Evolutionary conservation across 1,140 invertebrate species (phyloP), one percentile per base, ranked within the genome.

Genomic region (Aethina tumida): DNA sequence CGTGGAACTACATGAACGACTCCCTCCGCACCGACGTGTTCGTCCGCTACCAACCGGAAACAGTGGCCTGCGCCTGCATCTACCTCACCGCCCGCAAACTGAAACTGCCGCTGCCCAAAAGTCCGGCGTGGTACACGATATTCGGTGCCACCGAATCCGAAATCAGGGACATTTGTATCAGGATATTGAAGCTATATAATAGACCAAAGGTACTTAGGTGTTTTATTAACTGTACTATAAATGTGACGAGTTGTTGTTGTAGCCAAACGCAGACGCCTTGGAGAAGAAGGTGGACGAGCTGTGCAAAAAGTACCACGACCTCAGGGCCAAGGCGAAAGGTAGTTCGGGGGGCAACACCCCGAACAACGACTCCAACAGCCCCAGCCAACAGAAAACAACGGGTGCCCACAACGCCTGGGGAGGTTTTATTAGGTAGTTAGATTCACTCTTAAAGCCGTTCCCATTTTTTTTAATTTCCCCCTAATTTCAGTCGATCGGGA

Each of bases 1-100:
- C 92, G 8, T 98, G 95, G 93, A 98, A 97, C 64, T 99, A 97
- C 62, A 98, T 99, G 95, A 99, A 99, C 66, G 97, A 99, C 67
- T 92, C 94, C 7, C 67, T 99, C 13, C 68, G 94, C 19, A 97
- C 94, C 0, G 89, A 98, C 65, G 92, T 97, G 0, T 99, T 99
- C 64, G 77, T 99, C 54, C 76, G 92, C 36, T 95, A 93, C 61
- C 79, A 85, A 38, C 94, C 96, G 0, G 97, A 99, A 66, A 93
- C 91, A 0, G 94, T 99, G 40, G 97, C 97, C 1, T 97, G 94
- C 68, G 94, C 94, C 10, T 99, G 96, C 62, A 96, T 99, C 37
- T 97, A 91, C 63, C 69, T 99, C 24, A 91, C 90, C 32, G 88
- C 93, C 3, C 71, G 93, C 12, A 79, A 90, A 45, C 71, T 95